Percentiles rank a stretch among this genome's conserved stretches.
Evolutionary conservation across 2,113 vertebrate genomes (phyloP).

Genomic region (Megaceryle maxima): DNA sequence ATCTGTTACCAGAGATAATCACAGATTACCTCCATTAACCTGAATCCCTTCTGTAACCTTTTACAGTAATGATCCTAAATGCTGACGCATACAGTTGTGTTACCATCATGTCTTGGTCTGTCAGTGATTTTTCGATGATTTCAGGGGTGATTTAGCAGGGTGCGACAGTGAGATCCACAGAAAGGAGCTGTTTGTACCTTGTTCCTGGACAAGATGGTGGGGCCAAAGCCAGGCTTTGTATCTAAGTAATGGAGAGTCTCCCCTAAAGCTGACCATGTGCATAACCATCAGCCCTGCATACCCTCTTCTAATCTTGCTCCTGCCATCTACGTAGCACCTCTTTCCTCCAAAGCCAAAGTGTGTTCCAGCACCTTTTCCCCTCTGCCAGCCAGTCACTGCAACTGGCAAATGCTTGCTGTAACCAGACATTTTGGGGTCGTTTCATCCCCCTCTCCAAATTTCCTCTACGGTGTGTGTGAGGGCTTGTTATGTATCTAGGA

Average conservation of each 20-base stretch:
- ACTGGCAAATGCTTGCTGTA: background rate
- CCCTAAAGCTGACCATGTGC: background rate
- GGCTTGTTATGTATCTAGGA: background rate
- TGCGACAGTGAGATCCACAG: too few relatives aligned
- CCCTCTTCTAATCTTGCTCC: background rate
- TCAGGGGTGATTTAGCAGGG: background rate
- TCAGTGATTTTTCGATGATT: background rate
- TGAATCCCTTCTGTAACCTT: slow-evolving; percentile 52
- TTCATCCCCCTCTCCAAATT: background rate
- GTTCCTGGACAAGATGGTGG: background rate
- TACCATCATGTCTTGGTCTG: background rate
- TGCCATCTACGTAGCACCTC: background rate
- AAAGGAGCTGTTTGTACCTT: background rate
- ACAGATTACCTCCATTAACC: slow-evolving; percentile 65
- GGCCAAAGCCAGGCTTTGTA: background rate
- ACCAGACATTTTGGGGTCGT: background rate
- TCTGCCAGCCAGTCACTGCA: background rate
- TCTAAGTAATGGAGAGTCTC: background rate
- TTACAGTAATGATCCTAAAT: slow-evolving; percentile 13
- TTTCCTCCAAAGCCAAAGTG: background rate
- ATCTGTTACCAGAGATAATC: slow-evolving; percentile 53
- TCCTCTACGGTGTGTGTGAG: accelerated
- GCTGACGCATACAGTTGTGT: background rate
- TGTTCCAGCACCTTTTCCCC: background rate
- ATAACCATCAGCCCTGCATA: background rate